Base-by-base conservation (phyloP, 1,140 invertebrate species). In the Thrips palmi region DNA sequence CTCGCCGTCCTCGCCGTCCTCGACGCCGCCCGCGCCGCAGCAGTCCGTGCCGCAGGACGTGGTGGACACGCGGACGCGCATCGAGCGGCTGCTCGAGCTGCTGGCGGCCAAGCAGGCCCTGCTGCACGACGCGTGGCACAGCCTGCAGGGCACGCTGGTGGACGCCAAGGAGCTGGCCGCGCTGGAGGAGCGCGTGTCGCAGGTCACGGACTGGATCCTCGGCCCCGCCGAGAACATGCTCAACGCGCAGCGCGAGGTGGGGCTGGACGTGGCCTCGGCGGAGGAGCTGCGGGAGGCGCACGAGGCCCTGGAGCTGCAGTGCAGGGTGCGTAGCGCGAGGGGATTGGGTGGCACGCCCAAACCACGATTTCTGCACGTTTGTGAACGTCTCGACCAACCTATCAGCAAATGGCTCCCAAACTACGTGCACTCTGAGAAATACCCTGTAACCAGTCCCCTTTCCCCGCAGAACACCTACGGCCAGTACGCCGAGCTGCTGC, bases 141-240 rank as follows among this genome's bases (percentile, higher is more conserved):
- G 65, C 39, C 57, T 75, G 47, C 62, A 74, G 33, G 62, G 64
- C 37, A 66, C 60, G 47, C 50, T 74, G 25, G 62, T 67, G 32
- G 62, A 64, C 44, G 63, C 68, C 30, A 69, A 68, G 46, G 70
- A 75, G 47, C 60, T 74, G 35, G 53, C 58, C 27, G 55, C 59
- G 7, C 50, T 77, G 2, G 72, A 74, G 45, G 62, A 71, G 48
- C 70, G 70, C 25, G 67, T 77, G 37, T 59, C 63, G 21, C 62
- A 61, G 49, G 77, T 83, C 11, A 75, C 74, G 6, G 73, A 78
- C 47, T 83, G 78, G 79, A 77, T 83, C 34, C 52, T 81, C 12
- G 73, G 74, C 28, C 70, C 72, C 33, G 79, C 74, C 1, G 77
- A 82, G 50, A 68, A 67, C 39, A 61, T 79, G 52, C 53, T 81